Conservation (phyloP, 2,888 invertebrate species). For the Cotesia congregata region DNA sequence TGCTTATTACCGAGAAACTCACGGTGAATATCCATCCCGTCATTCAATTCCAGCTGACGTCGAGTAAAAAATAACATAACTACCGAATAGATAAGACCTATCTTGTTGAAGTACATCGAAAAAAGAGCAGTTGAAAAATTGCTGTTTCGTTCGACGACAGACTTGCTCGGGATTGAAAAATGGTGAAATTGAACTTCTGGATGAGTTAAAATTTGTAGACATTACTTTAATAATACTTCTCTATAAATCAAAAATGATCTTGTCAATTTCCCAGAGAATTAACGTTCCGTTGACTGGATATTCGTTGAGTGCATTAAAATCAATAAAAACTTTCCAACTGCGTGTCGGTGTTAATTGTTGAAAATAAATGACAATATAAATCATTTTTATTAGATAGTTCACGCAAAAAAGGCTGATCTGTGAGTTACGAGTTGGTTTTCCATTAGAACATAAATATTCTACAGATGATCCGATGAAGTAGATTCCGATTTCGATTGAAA, state of each 20-base stretch:
- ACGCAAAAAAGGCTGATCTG: not conserved
- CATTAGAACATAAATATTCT: slow-evolving; percentile 6
- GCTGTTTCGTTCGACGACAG: too few relatives aligned
- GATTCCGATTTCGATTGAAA: slow-evolving; percentile 17
- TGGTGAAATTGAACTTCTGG: not conserved
- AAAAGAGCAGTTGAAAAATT: too few relatives aligned
- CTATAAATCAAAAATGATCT: too few relatives aligned
- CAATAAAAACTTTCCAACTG: too few relatives aligned
- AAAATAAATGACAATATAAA: not conserved
- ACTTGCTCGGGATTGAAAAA: not conserved
- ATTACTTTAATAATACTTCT: too few relatives aligned
- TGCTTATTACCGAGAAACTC: slow-evolving; percentile 15
- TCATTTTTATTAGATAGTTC: not conserved
- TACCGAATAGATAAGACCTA: not conserved
- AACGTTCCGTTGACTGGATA: too few relatives aligned
- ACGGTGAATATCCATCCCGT: not conserved
- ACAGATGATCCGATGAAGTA: not conserved
- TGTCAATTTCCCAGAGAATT: too few relatives aligned
- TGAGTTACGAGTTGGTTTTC: not conserved
- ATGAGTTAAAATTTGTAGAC: too few relatives aligned
- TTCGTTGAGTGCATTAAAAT: too few relatives aligned
- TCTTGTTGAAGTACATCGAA: not conserved
- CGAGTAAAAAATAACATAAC: not conserved
- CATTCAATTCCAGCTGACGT: not conserved
- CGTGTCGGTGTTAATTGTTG: too few relatives aligned